These are phyloP conservation scores for Drosophila colorata DNA, from an alignment of 2,888 invertebrate genomes.

Conservation along the genomic window DNA sequence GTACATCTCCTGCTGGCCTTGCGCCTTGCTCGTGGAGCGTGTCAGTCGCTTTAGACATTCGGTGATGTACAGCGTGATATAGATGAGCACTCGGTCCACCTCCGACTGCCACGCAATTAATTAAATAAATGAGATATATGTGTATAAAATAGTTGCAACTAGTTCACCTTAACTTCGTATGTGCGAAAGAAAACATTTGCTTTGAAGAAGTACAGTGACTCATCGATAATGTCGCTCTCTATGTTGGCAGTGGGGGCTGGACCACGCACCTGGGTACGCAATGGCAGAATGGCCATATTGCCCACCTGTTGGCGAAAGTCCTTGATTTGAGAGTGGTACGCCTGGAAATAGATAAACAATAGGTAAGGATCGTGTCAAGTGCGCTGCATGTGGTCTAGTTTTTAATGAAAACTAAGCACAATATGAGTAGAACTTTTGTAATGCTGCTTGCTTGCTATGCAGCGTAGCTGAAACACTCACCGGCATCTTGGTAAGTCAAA, in stretches of 20 bases:
- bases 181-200: constrained; percentile 99
- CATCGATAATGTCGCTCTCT: constrained; percentile 97
- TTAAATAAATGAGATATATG: neutral
- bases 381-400: constrained; percentile 23
- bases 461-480: constrained; percentile 32
- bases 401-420: neutral
- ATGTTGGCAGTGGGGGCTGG: constrained; percentile 93
- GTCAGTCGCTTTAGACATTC: constrained; percentile 98
- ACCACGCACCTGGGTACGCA: constrained; percentile 95
- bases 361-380: constrained; percentile 8
- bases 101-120: constrained; percentile 90
- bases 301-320: constrained; percentile 92
- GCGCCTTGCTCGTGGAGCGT: constrained; percentile 94
- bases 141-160: neutral
- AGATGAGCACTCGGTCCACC: constrained; percentile 98
- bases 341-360: constrained; percentile 87
- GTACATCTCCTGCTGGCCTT: constrained; percentile 98
- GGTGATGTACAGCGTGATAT: constrained; percentile 98
- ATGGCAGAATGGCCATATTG: constrained; percentile 96
- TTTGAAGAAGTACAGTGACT: constrained; percentile 98
- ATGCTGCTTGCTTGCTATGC: too few relatives aligned
- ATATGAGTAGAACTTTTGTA: neutral
- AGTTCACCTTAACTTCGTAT: constrained; percentile 95
- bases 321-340: constrained; percentile 96
- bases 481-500: constrained; percentile 47